Evolutionary conservation across 2,113 vertebrate species (phyloP).

Genomic region (Myiopsitta monachus): DNA sequence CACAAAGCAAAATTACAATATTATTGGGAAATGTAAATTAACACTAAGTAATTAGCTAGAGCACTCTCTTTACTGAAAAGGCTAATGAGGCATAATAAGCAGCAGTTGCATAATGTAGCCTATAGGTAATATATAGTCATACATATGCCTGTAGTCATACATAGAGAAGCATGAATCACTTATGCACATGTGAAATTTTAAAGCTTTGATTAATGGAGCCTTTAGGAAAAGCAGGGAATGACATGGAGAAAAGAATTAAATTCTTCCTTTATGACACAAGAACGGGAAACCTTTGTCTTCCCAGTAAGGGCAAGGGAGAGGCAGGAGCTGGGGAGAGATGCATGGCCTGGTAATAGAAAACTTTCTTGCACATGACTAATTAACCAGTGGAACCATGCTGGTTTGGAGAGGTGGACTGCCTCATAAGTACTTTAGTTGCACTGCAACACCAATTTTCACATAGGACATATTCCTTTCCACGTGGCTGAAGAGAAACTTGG

Average conservation of each 20-base stretch:
- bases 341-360: not conserved
- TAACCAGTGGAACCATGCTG: not conserved
- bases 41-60: not conserved
- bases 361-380: not conserved
- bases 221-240: not conserved
- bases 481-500: not conserved
- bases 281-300: not conserved
- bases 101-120: not conserved
- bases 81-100: not conserved
- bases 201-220: not conserved
- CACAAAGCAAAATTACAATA: not conserved
- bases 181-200: not conserved
- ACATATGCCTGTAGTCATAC: not conserved
- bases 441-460: not conserved
- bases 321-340: not conserved
- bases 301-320: not conserved
- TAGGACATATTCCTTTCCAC: not conserved
- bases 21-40: constrained; percentile 1
- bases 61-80: not conserved
- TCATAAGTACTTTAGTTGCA: not conserved
- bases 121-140: not conserved
- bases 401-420: not conserved
- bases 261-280: not conserved
- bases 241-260: not conserved
- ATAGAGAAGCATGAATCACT: not conserved